Evolutionary conservation across 1,140 invertebrate genomes (phyloP).

Genomic region (Drosophila bocki): DNA sequence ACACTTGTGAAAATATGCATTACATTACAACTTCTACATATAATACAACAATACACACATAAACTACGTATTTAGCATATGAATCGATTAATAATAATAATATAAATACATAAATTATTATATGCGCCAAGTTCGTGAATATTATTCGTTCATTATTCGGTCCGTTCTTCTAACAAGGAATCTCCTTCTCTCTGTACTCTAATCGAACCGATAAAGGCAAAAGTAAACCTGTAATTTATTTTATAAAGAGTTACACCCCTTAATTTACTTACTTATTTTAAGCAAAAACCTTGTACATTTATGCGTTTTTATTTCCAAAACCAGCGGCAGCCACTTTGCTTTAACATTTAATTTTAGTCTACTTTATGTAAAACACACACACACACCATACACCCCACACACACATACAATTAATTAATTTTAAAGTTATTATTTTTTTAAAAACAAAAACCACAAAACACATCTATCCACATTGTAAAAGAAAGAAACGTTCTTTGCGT

Average conservation of each 20-base stretch:
- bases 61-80: conserved; percentile 65
- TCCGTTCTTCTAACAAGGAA: conserved; percentile 43
- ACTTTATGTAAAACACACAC: conserved; percentile 53
- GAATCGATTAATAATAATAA: conserved; percentile 64
- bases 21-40: conserved; percentile 69
- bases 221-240: conserved; percentile 65
- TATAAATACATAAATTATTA: conserved; percentile 69
- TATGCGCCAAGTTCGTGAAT: conserved; percentile 52
- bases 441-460: conserved; percentile 35
- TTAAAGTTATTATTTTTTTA: conserved; percentile 81
- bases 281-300: conserved; percentile 66
- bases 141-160: conserved; percentile 39
- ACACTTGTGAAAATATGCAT: conserved; percentile 80
- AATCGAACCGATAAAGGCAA: conserved; percentile 35
- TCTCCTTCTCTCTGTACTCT: conserved; percentile 45
- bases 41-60: conserved; percentile 47
- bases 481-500: conserved; percentile 43
- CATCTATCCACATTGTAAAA: conserved; percentile 63
- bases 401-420: conserved; percentile 67
- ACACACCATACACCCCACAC: conserved; percentile 26
- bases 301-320: conserved; percentile 44
- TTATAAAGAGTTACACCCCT: conserved; percentile 34
- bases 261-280: conserved; percentile 61
- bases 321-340: conserved; percentile 57
- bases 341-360: conserved; percentile 66